Evolutionary conservation across 2,797 vertebrate genomes (phyloP), one percentile per base, ranked within the genome.

Genomic region (Melopsittacus undulatus): DNA sequence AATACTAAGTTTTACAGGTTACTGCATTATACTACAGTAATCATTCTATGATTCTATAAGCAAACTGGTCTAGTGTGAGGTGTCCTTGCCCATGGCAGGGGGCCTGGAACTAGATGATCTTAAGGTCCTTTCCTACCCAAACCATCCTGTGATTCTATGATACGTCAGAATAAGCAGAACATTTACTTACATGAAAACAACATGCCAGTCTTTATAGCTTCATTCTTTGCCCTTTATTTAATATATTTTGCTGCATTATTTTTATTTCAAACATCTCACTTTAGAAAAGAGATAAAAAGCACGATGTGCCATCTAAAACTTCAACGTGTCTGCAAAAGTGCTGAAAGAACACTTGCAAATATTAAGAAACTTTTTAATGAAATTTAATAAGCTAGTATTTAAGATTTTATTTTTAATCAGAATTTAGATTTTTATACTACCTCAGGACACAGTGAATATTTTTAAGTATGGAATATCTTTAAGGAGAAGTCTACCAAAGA

Each of bases 171-270:
- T 20, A 84, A 77, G 24, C 24, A 59, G 52, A 40, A 45, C 2
- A 72, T 15, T 42, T 54, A 38, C 13, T 40, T 27, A 56, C 11
- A 9, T 29, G 45, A 63, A 92, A 82, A 49, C 5, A 18, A 54
- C 27, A 40, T 8, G 21, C 21, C 23, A 7, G 23, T n/a, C 51
- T 63, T 40, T 69, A 26, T 32, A 62, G 70, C 13, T 24, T 63
- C 78, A 48, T 29, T 79, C n/a, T 81, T 46, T 21, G 9, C 42
- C 42, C 26, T 75, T 81, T 54, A 56, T 56, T 29, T 57, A 1
- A 0, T 11, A 46, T 32, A 9, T 84, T 66, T 42, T 1, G 0
- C 40, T 52, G 3, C 2, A 2, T 9, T 13, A 56, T 42, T 85
- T 79, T 82, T 63, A 66, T 61, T 88, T 90, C 54, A 68, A 42